These are phyloP conservation scores for Thera britannica DNA, from an alignment of 2,888 invertebrate genomes.

Conservation along the genomic window DNA sequence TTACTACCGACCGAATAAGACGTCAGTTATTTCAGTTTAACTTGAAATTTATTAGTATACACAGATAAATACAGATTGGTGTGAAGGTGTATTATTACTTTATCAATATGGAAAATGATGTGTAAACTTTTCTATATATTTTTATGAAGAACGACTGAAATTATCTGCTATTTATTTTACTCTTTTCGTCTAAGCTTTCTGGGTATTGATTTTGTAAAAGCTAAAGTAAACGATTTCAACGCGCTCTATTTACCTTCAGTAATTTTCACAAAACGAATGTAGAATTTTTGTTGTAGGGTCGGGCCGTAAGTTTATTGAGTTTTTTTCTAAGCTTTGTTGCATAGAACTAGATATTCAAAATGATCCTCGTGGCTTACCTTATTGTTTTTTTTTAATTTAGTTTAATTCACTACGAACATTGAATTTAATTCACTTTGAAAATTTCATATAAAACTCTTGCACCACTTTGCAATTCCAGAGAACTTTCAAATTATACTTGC, in stretches of 20 bases:
- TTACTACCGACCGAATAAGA: constrained; percentile 23
- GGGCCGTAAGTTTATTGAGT: too few relatives aligned
- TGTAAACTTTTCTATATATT: background rate
- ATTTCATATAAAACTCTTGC: too few relatives aligned
- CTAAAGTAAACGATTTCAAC: constrained; percentile 16
- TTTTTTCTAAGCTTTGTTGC: too few relatives aligned
- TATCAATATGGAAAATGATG: background rate
- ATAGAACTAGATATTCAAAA: too few relatives aligned
- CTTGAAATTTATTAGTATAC: constrained; percentile 20
- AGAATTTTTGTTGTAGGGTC: background rate
- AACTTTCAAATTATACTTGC: background rate
- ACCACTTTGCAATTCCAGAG: background rate
- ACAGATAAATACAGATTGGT: constrained; percentile 11
- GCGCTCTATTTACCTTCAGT: background rate
- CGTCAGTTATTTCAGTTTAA: constrained; percentile 22
- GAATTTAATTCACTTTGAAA: too few relatives aligned
- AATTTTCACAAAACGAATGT: background rate
- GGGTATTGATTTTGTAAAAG: too few relatives aligned
- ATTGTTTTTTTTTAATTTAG: too few relatives aligned
- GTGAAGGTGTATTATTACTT: background rate
- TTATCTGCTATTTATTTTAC: too few relatives aligned
- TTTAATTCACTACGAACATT: too few relatives aligned
- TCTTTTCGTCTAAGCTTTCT: too few relatives aligned
- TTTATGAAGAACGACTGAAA: too few relatives aligned
- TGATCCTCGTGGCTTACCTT: too few relatives aligned